Percentiles rank a stretch among this genome's conserved stretches.
phyloP scores from a whole-genome alignment of 2,113 vertebrate genomes.

The Nothobranchius kuhntae region DNA sequence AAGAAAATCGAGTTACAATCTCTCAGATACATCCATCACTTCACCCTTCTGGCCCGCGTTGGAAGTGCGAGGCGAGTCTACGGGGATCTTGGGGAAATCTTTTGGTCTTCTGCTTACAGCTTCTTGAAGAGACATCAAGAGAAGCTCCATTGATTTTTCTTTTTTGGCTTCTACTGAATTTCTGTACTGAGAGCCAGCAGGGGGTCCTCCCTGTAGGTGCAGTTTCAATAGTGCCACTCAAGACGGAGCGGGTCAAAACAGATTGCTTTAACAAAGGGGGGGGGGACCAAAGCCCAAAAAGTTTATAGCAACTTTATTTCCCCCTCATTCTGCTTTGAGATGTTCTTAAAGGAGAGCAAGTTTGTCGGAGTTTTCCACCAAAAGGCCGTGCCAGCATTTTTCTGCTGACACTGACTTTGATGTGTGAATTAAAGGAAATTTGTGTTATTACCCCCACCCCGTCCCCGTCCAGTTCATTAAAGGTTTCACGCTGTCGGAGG shows the following conservation, averaged over 20 bases:
- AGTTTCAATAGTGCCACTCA: slow-evolving; percentile 71
- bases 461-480: not conserved
- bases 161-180: slow-evolving; percentile 70
- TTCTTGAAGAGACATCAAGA: slow-evolving; percentile 80
- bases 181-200: slow-evolving; percentile 71
- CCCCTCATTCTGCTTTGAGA: slow-evolving; percentile 34
- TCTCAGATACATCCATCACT: slow-evolving; percentile 78
- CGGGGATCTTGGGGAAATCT: slow-evolving; percentile 69
- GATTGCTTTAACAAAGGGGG: slow-evolving; percentile 62
- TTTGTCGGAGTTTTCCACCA: slow-evolving; percentile 38
- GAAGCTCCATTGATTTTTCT: slow-evolving; percentile 76
- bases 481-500: not conserved
- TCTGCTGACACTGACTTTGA: slow-evolving; percentile 23
- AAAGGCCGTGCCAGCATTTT: slow-evolving; percentile 34
- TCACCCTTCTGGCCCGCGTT: slow-evolving; percentile 57
- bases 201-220: slow-evolving; percentile 76
- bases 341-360: slow-evolving; percentile 34
- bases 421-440: slow-evolving; percentile 53
- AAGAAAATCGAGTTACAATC: slow-evolving; percentile 70
- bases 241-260: slow-evolving; percentile 73
- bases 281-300: slow-evolving; percentile 52
- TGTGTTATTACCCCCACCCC: not conserved
- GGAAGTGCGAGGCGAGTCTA: slow-evolving; percentile 68
- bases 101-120: slow-evolving; percentile 73
- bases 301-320: slow-evolving; percentile 61